These are phyloP conservation scores for Phylloscopus collybita DNA, from an alignment of 2,797 vertebrate genomes.

Conservation along the genomic window DNA sequence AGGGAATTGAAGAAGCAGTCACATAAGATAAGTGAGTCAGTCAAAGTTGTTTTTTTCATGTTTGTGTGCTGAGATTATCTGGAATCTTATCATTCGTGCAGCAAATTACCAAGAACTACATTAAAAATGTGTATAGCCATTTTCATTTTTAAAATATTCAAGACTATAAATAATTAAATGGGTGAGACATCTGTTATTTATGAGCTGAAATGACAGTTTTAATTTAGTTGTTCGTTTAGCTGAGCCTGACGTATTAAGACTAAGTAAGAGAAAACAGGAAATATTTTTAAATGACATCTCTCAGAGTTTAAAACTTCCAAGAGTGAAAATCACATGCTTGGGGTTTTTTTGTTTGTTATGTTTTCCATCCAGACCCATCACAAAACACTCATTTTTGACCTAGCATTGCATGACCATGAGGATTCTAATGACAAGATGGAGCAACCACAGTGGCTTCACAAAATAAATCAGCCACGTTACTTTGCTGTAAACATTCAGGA, in stretches of 20 bases:
- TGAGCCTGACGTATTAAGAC: conserved; percentile 73
- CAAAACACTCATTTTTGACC: conserved; percentile 37
- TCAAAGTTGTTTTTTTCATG: conserved; percentile 80
- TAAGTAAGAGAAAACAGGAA: conserved; percentile 72
- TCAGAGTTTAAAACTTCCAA: conserved; percentile 14
- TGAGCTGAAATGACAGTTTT: conserved; percentile 86
- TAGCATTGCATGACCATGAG: not conserved
- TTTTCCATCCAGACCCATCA: conserved; percentile 51
- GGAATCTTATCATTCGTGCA: conserved; percentile 83
- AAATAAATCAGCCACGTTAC: not conserved
- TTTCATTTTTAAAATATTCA: conserved; percentile 85
- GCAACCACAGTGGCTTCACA: not conserved
- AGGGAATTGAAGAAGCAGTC: conserved; percentile 73
- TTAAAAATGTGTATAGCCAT: conserved; percentile 86
- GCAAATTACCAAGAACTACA: conserved; percentile 86
- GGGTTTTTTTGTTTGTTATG: conserved; percentile 3
- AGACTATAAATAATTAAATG: conserved; percentile 88
- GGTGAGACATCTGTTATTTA: conserved; percentile 89
- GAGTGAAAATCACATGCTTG: conserved; percentile 50
- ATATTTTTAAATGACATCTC: conserved; percentile 68
- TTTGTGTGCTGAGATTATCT: conserved; percentile 82
- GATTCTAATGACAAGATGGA: conserved; percentile 33
- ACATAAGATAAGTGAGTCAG: conserved; percentile 72
- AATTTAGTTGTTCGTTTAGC: conserved; percentile 83
- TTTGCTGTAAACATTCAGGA: conserved; percentile 22